Base-by-base conservation (phyloP, 2,797 vertebrate species). In the Alosa sapidissima region DNA sequence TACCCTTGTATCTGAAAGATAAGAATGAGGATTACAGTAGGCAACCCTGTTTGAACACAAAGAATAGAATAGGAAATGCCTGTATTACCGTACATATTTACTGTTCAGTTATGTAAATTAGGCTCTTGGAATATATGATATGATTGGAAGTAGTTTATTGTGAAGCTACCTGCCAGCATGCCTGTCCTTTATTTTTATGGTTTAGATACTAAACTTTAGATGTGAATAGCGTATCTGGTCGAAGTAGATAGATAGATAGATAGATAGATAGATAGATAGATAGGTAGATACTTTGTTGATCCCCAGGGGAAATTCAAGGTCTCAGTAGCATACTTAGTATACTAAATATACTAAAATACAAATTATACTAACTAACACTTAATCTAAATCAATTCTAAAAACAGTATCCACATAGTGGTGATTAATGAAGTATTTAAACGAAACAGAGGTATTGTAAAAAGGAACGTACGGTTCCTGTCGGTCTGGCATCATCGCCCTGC, bases 401-500 rank as follows among this genome's bases (percentile, higher is more conserved):
- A n/a, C n/a, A n/a, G n/a, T n/a, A n/a, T n/a, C n/a, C n/a, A n/a
- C n/a, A n/a, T n/a, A n/a, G n/a, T n/a, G n/a, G n/a, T n/a, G n/a
- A n/a, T n/a, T n/a, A n/a, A n/a, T n/a, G n/a, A n/a, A n/a, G n/a
- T n/a, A n/a, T n/a, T n/a, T n/a, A n/a, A n/a, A n/a, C n/a, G n/a
- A n/a, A n/a, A n/a, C n/a, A n/a, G n/a, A n/a, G n/a, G n/a, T n/a
- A 33, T 48, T 16, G 24, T 33, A 33, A 51, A 92, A 52, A 24
- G 45, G 36, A 51, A 91, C 96, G 91, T 92, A 97, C 97, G 90
- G 94, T 62, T 93, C 92, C 3, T 91, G 5, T 60, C 92, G 92
- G 1, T 97, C 95, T 0, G 95, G 92, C 16, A 92, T 28, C 89
- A 98, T 93, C 45, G 96, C 97, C 68, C 94, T 94, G 89, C 97